phyloP scores from a whole-genome alignment of 2,797 vertebrate genomes.

The Lithobates pipiens region DNA sequence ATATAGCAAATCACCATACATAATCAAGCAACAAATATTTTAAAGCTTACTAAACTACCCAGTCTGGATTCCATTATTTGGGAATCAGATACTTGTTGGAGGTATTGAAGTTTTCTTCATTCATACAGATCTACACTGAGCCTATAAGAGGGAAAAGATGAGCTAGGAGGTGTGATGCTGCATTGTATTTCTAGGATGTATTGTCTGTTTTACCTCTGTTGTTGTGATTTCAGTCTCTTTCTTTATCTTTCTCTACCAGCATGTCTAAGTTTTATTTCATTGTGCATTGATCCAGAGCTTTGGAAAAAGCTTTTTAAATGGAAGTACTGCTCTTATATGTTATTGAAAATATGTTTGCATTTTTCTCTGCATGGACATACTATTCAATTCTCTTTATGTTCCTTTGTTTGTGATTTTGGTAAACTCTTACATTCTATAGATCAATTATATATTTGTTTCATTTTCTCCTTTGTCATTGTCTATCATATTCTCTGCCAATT shows the following conservation, averaged over 20 bases:
- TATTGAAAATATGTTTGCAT: slow-evolving; percentile 42
- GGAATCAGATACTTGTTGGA: not conserved
- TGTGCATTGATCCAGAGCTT: slow-evolving; percentile 33
- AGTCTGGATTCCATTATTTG: not conserved
- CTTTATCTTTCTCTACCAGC: slow-evolving; percentile 38
- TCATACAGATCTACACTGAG: too few relatives aligned
- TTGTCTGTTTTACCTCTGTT: slow-evolving; percentile 20
- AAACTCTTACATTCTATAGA: slow-evolving; percentile 6
- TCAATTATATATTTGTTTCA: slow-evolving; percentile 12
- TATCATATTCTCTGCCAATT: not conserved
- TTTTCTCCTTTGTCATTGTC: slow-evolving; percentile 12
- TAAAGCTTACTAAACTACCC: not conserved
- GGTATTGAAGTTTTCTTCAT: too few relatives aligned
- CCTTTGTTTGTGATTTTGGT: slow-evolving; percentile 20
- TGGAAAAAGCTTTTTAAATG: slow-evolving; percentile 1
- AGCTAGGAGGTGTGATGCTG: not conserved
- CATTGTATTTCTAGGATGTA: slow-evolving; percentile 31
- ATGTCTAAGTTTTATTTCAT: slow-evolving; percentile 34
- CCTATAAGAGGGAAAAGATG: not conserved
- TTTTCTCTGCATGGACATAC: slow-evolving; percentile 18
- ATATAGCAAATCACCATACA: not conserved
- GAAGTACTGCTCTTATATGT: slow-evolving; percentile 3
- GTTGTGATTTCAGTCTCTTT: slow-evolving; percentile 26
- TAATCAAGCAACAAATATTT: not conserved
- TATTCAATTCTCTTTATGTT: slow-evolving; percentile 29